These are phyloP conservation scores for Australoheros scitulus DNA, from an alignment of 2,113 vertebrate genomes.

Conservation along the genomic window DNA sequence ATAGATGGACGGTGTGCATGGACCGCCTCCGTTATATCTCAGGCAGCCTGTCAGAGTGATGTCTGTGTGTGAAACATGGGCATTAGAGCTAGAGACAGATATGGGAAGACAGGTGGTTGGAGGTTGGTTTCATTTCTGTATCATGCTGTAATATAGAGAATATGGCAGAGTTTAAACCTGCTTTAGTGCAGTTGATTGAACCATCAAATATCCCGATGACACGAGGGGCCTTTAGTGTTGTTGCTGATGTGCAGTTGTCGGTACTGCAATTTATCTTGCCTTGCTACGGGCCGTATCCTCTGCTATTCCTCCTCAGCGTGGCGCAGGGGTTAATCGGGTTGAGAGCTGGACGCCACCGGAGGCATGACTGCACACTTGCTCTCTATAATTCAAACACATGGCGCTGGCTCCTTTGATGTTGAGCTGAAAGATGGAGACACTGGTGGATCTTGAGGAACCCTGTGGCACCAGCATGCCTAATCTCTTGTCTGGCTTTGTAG, in stretches of 20 bases:
- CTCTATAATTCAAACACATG: conserved; percentile 63
- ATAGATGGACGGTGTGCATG: neutral
- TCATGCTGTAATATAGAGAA: neutral
- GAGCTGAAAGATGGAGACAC: conserved; percentile 38
- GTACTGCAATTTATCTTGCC: conserved; percentile 37
- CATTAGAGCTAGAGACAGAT: neutral
- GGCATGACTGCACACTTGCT: conserved; percentile 55
- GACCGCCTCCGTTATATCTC: neutral
- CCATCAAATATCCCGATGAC: conserved; percentile 1
- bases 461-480: conserved; percentile 46
- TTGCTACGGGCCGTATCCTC: neutral
- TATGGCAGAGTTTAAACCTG: neutral
- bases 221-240: neutral
- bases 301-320: conserved; percentile 8
- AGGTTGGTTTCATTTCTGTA: neutral
- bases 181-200: conserved; percentile 15
- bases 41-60: neutral
- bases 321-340: conserved; percentile 45
- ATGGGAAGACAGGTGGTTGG: neutral
- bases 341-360: conserved; percentile 27
- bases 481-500: conserved; percentile 48
- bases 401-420: conserved; percentile 52
- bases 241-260: conserved; percentile 52
- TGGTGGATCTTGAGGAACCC: conserved; percentile 19
- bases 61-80: neutral